Conservation (phyloP, 2,888 invertebrate species). For the Xylota sylvarum region DNA sequence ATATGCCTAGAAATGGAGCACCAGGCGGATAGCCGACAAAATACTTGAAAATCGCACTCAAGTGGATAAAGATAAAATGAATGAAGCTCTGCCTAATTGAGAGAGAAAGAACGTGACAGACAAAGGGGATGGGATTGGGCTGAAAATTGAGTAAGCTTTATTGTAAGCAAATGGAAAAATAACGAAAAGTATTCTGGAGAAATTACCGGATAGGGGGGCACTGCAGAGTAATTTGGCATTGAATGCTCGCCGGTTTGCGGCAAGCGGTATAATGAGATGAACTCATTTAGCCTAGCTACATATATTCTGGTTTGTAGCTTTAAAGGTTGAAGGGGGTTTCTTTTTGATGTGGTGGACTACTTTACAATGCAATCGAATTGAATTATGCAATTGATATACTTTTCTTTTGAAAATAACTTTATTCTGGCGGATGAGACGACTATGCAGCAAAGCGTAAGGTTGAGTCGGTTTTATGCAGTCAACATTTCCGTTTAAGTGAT, state of each 20-base stretch:
- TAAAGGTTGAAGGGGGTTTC: slow-evolving; percentile 39
- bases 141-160: slow-evolving; percentile 50
- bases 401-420: slow-evolving; percentile 6
- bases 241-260: slow-evolving; percentile 16
- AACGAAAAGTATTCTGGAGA: slow-evolving; percentile 10
- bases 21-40: slow-evolving; percentile 24
- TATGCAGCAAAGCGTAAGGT: background rate
- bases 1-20: slow-evolving; percentile 33
- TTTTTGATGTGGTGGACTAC: background rate
- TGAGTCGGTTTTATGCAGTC: slow-evolving; percentile 4
- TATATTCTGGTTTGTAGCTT: background rate
- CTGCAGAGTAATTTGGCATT: slow-evolving; percentile 36
- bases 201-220: background rate
- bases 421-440: background rate
- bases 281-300: slow-evolving; percentile 48
- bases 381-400: slow-evolving; percentile 46
- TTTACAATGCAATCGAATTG: slow-evolving; percentile 25
- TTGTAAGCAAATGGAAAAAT: slow-evolving; percentile 46
- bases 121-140: slow-evolving; percentile 9
- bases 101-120: slow-evolving; percentile 31
- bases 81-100: slow-evolving; percentile 45
- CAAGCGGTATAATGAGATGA: slow-evolving; percentile 33
- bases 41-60: slow-evolving; percentile 41
- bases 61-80: slow-evolving; percentile 55
- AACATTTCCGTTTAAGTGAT: slow-evolving; percentile 15